Conservation (phyloP, 2,888 invertebrate species). For the Mesopsocus fuscifrons region DNA sequence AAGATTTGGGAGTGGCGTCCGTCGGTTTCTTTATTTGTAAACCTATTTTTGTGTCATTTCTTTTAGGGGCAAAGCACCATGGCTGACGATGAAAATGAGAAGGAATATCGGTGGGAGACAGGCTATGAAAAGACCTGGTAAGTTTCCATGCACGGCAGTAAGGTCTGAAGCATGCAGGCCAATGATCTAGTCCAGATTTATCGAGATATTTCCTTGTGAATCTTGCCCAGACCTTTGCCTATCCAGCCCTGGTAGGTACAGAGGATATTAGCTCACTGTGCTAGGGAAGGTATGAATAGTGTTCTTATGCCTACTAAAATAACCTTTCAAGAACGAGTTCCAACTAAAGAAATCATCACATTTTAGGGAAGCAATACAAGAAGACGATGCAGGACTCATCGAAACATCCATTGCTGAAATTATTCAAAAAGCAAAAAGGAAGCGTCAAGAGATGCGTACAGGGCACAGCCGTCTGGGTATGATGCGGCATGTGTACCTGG, state of each 20-base stretch:
- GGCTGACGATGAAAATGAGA: constrained; percentile 67
- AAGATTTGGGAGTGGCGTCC: no score
- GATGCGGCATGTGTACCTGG: constrained; percentile 90
- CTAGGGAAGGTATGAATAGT: background rate
- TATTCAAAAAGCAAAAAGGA: constrained; percentile 70
- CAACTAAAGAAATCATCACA: no score
- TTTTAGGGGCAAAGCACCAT: no score
- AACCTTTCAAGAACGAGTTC: no score
- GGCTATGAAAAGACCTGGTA: constrained; percentile 91
- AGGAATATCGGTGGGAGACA: constrained; percentile 88
- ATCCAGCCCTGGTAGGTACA: background rate
- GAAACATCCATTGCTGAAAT: constrained; percentile 82
- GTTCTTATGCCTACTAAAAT: no score
- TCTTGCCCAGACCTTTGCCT: no score
- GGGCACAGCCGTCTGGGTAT: constrained; percentile 81
- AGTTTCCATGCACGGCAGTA: constrained; percentile 16
- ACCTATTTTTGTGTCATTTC: no score
- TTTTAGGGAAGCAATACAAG: constrained; percentile 94
- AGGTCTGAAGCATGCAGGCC: no score
- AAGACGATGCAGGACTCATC: constrained; percentile 85
- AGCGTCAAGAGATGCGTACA: constrained; percentile 47
- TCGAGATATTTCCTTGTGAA: no score
- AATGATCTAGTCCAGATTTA: no score
- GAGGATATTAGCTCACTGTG: background rate
- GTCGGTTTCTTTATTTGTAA: no score